Conservation (phyloP, 2,797 vertebrate species). For the Malurus splendens region DNA sequence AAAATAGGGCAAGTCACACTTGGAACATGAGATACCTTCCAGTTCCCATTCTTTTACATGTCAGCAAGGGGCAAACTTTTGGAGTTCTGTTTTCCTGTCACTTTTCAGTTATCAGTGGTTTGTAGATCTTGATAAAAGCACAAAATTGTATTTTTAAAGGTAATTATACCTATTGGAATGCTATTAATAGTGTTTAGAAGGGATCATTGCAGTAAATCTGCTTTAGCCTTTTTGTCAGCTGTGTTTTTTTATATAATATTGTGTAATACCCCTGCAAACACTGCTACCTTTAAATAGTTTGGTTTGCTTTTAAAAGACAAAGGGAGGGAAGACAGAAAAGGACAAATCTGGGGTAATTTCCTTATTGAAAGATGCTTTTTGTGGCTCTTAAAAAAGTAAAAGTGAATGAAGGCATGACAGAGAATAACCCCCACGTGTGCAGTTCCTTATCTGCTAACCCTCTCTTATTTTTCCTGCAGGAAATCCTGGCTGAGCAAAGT, state of each 20-base stretch:
- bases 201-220: background rate
- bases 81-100: background rate
- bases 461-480: conserved; percentile 69
- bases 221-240: background rate
- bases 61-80: background rate
- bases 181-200: background rate
- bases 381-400: background rate
- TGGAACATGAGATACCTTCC: background rate
- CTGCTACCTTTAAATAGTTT: background rate
- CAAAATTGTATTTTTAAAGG: background rate
- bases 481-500: conserved; percentile 87
- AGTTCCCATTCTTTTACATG: background rate
- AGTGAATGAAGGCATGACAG: background rate
- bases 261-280: background rate
- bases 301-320: background rate
- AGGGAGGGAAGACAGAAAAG: background rate
- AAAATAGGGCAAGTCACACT: background rate
- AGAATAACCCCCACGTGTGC: background rate
- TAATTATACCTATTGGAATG: background rate
- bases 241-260: background rate
- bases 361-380: background rate
- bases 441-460: background rate
- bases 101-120: background rate
- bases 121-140: background rate
- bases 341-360: background rate